Evolutionary conservation across 1,140 invertebrate genomes (phyloP), one percentile per base, ranked within the genome.

Genomic region (Sarcophaga bullata): DNA sequence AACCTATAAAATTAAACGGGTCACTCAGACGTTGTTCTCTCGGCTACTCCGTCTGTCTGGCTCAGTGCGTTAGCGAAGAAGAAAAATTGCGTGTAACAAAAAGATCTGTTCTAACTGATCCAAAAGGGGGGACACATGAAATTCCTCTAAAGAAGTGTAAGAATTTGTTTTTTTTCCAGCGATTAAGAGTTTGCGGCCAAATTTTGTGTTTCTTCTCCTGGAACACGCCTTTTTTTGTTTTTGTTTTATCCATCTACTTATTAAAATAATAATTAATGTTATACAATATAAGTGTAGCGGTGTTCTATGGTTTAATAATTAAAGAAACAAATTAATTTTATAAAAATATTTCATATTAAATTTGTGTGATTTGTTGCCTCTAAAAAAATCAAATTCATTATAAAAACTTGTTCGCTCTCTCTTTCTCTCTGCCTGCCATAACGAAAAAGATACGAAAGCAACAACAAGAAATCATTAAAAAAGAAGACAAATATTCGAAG

Each of bases 331-430:
- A 37, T 37, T 37, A 37, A 52, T 52, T 52, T 52, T 52, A 10
- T 52, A 52, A 10, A 52, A 8, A 52, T 52, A 52, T 52, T 58
- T 58, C 25, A 58, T 58, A 2, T 37, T 37, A 37, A 37, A 7
- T 58, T 58, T 58, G 68, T 73, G 68, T 73, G 25, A 25, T 73
- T 73, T 73, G 68, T 73, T 73, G 47, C 73, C 15, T 19, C 48
- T n/a, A 76, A 78, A 76, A 50, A 78, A 78, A 78, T 52, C 48
- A 19, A 19, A 78, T 76, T 76, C 25, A 78, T 37, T 37, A 73
- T 46, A 15, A 11, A 52, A 76, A 76, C 48, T 76, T 76, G 46
- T 76, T 17, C 25, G 25, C 25, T 37, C 25, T 37, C 25, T 37
- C 25, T 37, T 37, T 37, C 25, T 37, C 37, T 78, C 17, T 7